phyloP scores from a whole-genome alignment of 30 jellyfish, hydroid and myxozoan species.

The Turritopsis dohrnii region DNA sequence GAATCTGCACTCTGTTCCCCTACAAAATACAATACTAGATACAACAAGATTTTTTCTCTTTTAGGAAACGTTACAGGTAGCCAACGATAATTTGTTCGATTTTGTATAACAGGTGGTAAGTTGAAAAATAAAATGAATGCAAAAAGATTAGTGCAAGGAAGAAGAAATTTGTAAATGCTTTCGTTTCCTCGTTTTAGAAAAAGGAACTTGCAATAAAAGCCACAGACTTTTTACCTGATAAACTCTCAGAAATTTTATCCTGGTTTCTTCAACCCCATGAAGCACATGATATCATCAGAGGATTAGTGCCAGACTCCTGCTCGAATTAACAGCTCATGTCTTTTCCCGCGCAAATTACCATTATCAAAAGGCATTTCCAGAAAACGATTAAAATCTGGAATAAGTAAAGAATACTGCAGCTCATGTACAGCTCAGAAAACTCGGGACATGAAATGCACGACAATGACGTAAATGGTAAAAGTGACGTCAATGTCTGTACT shows the following conservation, averaged over 20 bases:
- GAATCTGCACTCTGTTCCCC: not conserved
- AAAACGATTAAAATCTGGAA: constrained; percentile 15
- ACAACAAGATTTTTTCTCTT: not conserved
- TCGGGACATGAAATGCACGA: not conserved
- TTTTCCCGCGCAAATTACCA: not conserved
- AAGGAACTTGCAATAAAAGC: not conserved
- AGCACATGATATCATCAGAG: constrained; percentile 29
- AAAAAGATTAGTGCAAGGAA: not conserved
- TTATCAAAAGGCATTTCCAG: not conserved
- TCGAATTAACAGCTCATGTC: constrained; percentile 4
- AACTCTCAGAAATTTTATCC: constrained; percentile 15
- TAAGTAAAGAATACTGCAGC: not conserved
- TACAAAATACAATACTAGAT: no score
- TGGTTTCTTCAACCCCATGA: constrained; percentile 79
- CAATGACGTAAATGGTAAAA: not conserved
- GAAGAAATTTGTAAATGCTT: no score
- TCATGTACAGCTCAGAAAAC: not conserved
- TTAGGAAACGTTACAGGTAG: not conserved
- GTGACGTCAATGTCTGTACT: not conserved
- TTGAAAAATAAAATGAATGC: not conserved
- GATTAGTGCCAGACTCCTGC: not conserved
- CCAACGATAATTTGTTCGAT: not conserved
- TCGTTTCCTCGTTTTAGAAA: constrained; percentile 3
- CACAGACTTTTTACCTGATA: not conserved
- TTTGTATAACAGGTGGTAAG: not conserved